These are phyloP conservation scores for Eleutherodactylus coqui DNA, from an alignment of 2,797 vertebrate species.

Conservation along the genomic window DNA sequence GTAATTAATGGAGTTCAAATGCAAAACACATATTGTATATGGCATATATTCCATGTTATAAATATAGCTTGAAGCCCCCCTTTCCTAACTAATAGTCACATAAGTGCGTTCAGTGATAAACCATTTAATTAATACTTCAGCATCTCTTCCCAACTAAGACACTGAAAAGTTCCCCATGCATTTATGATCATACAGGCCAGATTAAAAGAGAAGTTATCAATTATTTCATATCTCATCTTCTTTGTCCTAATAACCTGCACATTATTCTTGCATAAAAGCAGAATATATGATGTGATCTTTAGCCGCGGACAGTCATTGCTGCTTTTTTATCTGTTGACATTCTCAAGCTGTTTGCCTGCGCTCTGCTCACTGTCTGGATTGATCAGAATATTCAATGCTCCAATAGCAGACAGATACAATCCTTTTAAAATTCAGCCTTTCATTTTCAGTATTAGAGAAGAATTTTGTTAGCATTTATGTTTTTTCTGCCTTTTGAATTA, in stretches of 20 bases:
- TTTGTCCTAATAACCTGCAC: slow-evolving; percentile 17
- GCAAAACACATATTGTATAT: not conserved
- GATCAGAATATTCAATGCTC: slow-evolving; percentile 35
- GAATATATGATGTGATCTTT: slow-evolving; percentile 46
- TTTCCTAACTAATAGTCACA: slow-evolving; percentile 8
- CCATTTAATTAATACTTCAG: not conserved
- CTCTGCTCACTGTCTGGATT: slow-evolving; percentile 25
- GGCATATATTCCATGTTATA: not conserved
- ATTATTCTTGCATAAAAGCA: slow-evolving; percentile 39
- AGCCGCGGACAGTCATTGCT: slow-evolving; percentile 14
- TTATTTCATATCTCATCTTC: slow-evolving; percentile 38
- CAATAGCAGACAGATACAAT: not conserved
- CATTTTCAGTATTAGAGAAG: slow-evolving; percentile 2
- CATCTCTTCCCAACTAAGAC: not conserved
- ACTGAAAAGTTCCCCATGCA: slow-evolving; percentile 30
- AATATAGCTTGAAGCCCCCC: not conserved
- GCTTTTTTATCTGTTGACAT: slow-evolving; percentile 51
- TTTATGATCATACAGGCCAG: slow-evolving; percentile 37
- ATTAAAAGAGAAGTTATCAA: slow-evolving; percentile 39
- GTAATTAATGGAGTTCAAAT: not conserved
- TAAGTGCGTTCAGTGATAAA: not conserved
- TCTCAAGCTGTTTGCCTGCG: slow-evolving; percentile 10
- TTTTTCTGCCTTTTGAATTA: not conserved
- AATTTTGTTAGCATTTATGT: slow-evolving; percentile 23
- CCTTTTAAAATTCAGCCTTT: slow-evolving; percentile 26